Evolutionary conservation across 2,888 invertebrate genomes (phyloP).

Genomic region (Leucania comma): DNA sequence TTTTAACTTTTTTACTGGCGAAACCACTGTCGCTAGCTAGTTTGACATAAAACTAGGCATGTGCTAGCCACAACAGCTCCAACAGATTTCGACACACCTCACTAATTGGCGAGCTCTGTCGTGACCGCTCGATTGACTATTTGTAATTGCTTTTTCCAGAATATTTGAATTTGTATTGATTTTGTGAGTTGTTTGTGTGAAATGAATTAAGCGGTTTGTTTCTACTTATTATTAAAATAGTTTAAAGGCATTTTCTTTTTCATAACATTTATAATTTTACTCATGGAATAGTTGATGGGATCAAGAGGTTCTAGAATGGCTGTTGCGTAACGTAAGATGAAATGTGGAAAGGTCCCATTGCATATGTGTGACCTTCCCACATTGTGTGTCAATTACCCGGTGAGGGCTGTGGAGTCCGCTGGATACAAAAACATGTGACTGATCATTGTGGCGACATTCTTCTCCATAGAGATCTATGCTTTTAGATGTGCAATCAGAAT

Average conservation of each 20-base stretch:
- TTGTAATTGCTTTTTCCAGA: slow-evolving; percentile 63
- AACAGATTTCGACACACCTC: slow-evolving; percentile 80
- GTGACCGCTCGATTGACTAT: slow-evolving; percentile 71
- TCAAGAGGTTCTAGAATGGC: too few relatives aligned
- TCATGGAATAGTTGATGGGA: too few relatives aligned
- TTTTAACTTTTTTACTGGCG: too few relatives aligned
- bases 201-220: slow-evolving; percentile 9
- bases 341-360: too few relatives aligned
- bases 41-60: slow-evolving; percentile 44
- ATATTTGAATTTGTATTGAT: slow-evolving; percentile 56
- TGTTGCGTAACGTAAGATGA: too few relatives aligned
- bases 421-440: too few relatives aligned
- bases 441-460: too few relatives aligned
- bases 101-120: slow-evolving; percentile 80
- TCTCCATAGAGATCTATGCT: too few relatives aligned
- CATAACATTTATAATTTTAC: neutral
- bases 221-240: neutral
- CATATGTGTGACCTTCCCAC: too few relatives aligned
- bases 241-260: neutral
- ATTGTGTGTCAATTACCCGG: too few relatives aligned
- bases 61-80: slow-evolving; percentile 37
- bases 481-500: too few relatives aligned
- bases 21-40: neutral
- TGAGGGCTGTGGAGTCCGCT: too few relatives aligned
- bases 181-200: slow-evolving; percentile 46